These are phyloP conservation scores for Glaucomys volans DNA, from an alignment of 2,113 vertebrate species.

Conservation along the genomic window DNA sequence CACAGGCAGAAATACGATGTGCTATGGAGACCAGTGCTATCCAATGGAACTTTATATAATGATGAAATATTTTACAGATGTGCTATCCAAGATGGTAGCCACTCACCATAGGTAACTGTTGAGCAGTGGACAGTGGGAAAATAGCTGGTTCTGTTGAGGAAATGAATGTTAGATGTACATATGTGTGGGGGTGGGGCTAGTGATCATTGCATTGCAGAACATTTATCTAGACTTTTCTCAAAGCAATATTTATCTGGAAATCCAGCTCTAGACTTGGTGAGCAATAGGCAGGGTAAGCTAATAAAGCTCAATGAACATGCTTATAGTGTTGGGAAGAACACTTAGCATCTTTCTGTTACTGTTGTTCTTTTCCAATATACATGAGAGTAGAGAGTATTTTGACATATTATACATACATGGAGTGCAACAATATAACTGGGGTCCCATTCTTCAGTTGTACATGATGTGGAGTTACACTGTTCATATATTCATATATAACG, in stretches of 20 bases:
- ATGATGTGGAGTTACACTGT: no score
- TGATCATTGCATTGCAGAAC: background rate
- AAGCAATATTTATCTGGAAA: background rate
- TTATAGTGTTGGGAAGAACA: background rate
- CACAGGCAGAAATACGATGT: background rate
- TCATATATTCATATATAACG: no score
- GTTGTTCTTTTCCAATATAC: no score
- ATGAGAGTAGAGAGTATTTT: no score
- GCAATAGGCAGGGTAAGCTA: background rate
- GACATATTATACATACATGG: no score
- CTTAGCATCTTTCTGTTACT: background rate
- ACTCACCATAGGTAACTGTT: no score
- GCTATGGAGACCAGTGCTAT: background rate
- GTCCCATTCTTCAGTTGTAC: no score
- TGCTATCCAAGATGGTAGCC: background rate
- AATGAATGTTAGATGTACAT: background rate
- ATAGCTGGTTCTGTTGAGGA: background rate
- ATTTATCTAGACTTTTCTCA: background rate
- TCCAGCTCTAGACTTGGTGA: background rate
- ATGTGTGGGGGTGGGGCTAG: background rate
- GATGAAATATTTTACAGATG: background rate
- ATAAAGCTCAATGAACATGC: background rate
- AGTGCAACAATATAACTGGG: no score
- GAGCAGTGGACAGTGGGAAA: background rate
- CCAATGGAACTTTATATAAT: background rate